Conservation (phyloP, 2,113 vertebrate genomes). For the Chlamydotis undulata region DNA sequence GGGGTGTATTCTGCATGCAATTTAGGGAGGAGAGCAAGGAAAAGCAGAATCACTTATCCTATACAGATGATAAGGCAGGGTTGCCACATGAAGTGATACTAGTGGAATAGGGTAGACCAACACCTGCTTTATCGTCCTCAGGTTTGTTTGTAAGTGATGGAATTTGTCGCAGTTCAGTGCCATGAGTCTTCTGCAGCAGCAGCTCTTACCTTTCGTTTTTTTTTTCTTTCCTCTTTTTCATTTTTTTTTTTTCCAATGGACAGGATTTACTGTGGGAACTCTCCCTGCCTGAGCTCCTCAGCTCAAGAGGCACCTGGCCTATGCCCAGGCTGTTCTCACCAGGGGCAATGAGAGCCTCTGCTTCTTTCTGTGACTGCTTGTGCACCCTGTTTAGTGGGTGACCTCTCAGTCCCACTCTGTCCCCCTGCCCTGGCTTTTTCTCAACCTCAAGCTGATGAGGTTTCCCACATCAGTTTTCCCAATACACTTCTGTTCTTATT, state of each 20-base stretch:
- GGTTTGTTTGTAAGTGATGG: neutral
- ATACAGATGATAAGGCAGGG: neutral
- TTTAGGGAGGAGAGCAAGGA: neutral
- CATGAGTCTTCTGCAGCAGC: neutral
- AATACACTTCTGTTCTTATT: neutral
- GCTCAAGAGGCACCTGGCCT: neutral
- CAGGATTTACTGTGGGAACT: neutral
- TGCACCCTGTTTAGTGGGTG: neutral
- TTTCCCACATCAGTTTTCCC: neutral
- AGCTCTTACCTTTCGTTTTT: neutral
- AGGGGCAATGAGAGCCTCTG: rapidly evolving
- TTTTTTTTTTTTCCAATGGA: neutral
- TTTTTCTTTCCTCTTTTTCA: no score
- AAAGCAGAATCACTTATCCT: neutral
- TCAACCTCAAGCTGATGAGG: neutral
- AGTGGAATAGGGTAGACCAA: neutral
- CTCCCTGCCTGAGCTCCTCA: neutral
- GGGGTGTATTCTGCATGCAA: neutral
- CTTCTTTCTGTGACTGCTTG: neutral
- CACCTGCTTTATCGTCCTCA: rapidly evolving
- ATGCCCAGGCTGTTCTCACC: rapidly evolving
- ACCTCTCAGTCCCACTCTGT: neutral
- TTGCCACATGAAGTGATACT: neutral
- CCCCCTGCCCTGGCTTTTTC: neutral
- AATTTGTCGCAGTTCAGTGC: neutral